Evolutionary conservation across 2,113 vertebrate species (phyloP), one percentile per base, ranked within the genome.

Genomic region (Gorsachius goisagi): DNA sequence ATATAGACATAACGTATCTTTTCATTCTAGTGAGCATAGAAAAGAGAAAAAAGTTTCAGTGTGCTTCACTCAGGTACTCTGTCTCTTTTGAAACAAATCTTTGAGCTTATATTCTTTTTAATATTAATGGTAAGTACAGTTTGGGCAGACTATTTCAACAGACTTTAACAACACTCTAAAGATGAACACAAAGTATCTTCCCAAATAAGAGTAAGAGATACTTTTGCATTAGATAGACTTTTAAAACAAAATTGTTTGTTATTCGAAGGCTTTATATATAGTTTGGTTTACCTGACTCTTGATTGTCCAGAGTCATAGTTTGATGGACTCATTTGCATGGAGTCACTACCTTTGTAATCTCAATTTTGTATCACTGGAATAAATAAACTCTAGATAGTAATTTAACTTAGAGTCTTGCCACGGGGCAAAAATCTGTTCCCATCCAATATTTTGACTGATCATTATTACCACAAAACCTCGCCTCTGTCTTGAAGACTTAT

Each of bases 401-500:
- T 88, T 62, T 56, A 85, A 80, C 55, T 90, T 79, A 49, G 62
- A 86, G 93, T 92, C 84, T 80, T 92, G 58, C 58, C 92, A 79
- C 3, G 4, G 84, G 76, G 67, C 72, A 97, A 97, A 96, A 95
- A 84, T 59, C 76, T 82, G 89, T 94, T 94, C 89, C 80, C 60
- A 67, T 96, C 58, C 63, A 91, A 93, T 93, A 90, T 49, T 91
- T 77, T 92, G 76, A 95, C 41, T 96, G 88, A 92, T 92, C 37
- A 86, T 93, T 96, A 87, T 85, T 96, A 92, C 50, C 87, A 96
- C 60, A 96, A 97, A 95, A 91, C 28, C 32, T 97, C 91, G 76
- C 62, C 66, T 94, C 79, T 92, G 94, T 68, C 85, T 95, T 94
- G 76, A 95, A 95, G 88, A 93, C 47, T 85, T 88, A 95, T 89